A percentile compares a stretch with the other conserved stretches of the same genome.
These are phyloP conservation scores for Solen grandis DNA, from an alignment of 1,140 invertebrate genomes.

Conservation along the genomic window DNA sequence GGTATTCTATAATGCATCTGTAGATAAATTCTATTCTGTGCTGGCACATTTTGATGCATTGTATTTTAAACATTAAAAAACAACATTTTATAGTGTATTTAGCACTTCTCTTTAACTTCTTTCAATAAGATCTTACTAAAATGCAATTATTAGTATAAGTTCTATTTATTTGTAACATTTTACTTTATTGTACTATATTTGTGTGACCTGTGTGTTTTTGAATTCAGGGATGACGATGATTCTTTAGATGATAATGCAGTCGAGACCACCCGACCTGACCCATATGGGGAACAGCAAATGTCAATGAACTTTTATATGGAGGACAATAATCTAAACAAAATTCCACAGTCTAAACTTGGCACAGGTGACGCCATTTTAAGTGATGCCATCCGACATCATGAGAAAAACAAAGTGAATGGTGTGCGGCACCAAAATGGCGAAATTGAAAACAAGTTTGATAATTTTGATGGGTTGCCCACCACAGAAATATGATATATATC, in stretches of 20 bases:
- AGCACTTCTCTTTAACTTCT: no score
- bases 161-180: no score
- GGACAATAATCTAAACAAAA: conserved; percentile 50
- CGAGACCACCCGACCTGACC: background rate
- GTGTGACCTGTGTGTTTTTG: no score
- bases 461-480: conserved; percentile 45
- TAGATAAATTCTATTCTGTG: no score
- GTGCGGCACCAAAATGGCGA: conserved; percentile 15
- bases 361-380: conserved; percentile 38
- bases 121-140: no score
- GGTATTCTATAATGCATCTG: no score
- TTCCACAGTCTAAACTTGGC: conserved; percentile 50
- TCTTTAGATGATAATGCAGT: conserved; percentile 46
- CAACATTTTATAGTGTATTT: no score
- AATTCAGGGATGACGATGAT: conserved; percentile 52
- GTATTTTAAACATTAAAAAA: no score
- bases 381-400: conserved; percentile 31
- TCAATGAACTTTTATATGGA: conserved; percentile 51
- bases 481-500: conserved; percentile 52
- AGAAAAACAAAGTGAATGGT: conserved; percentile 6
- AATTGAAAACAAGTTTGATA: conserved; percentile 41
- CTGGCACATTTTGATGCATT: no score
- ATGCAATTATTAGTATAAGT: no score
- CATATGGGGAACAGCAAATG: conserved; percentile 40
- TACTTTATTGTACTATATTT: no score